Percentiles rank a stretch among this genome's conserved stretches.
Conservation (phyloP, 2,113 vertebrate species). For the Bubo blakistoni region DNA sequence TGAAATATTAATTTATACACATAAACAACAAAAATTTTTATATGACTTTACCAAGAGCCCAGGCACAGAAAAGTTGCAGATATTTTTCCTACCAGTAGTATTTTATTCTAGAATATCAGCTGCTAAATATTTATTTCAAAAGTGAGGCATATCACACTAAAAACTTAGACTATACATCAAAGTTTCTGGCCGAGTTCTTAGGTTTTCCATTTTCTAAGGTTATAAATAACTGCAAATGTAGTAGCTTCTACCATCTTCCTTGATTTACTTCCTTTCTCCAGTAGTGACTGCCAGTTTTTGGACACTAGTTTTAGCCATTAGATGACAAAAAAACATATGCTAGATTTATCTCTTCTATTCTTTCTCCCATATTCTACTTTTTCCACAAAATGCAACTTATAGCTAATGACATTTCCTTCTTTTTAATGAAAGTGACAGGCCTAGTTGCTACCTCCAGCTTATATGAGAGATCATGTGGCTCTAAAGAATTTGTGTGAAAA, state of each 20-base stretch:
- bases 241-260: background rate
- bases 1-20: background rate
- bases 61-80: background rate
- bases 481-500: background rate
- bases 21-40: background rate
- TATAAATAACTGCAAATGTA: slow-evolving; percentile 35
- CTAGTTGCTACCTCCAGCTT: background rate
- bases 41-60: background rate
- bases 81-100: background rate
- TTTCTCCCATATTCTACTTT: background rate
- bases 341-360: background rate
- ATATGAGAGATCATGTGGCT: background rate
- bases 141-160: background rate
- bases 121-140: slow-evolving; percentile 11
- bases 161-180: background rate
- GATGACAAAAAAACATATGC: background rate
- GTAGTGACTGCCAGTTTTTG: background rate
- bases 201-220: slow-evolving; percentile 15
- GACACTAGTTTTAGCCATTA: background rate
- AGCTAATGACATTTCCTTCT: background rate
- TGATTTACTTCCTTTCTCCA: slow-evolving; percentile 25
- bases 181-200: background rate
- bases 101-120: background rate
- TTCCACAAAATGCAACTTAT: background rate
- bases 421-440: background rate